A percentile compares a stretch with the other conserved stretches of the same genome.
phyloP scores from a whole-genome alignment of 1,140 invertebrate species.

The Sinonovacula constricta region DNA sequence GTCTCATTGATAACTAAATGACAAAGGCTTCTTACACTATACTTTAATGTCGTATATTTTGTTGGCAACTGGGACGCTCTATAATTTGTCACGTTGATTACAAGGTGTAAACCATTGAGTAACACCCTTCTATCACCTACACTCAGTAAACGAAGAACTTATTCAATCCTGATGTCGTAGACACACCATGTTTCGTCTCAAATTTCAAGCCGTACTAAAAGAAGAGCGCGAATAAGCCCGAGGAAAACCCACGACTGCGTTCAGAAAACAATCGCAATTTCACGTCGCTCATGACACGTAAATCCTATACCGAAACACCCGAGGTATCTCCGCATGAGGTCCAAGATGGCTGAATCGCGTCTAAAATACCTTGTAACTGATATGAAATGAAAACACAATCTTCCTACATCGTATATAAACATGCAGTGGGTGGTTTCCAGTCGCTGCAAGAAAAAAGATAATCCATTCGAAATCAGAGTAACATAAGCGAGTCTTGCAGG shows the following conservation, averaged over 20 bases:
- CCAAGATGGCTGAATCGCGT: slow-evolving; percentile 28
- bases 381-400: not conserved
- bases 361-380: slow-evolving; percentile 40
- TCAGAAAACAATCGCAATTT: slow-evolving; percentile 46
- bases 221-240: no score
- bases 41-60: no score
- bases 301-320: slow-evolving; percentile 40
- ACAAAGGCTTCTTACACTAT: no score
- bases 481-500: not conserved
- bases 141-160: no score
- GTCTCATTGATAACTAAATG: no score
- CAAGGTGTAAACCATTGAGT: no score
- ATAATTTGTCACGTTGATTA: no score
- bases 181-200: no score
- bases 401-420: not conserved
- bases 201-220: no score
- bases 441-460: not conserved
- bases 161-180: no score
- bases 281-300: slow-evolving; percentile 41
- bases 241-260: slow-evolving; percentile 23
- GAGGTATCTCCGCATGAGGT: slow-evolving; percentile 39
- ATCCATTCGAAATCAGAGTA: not conserved
- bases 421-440: not conserved
- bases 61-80: no score
- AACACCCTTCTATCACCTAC: no score